phyloP scores from a whole-genome alignment of 2,113 vertebrate genomes.

The Stegastes partitus region DNA sequence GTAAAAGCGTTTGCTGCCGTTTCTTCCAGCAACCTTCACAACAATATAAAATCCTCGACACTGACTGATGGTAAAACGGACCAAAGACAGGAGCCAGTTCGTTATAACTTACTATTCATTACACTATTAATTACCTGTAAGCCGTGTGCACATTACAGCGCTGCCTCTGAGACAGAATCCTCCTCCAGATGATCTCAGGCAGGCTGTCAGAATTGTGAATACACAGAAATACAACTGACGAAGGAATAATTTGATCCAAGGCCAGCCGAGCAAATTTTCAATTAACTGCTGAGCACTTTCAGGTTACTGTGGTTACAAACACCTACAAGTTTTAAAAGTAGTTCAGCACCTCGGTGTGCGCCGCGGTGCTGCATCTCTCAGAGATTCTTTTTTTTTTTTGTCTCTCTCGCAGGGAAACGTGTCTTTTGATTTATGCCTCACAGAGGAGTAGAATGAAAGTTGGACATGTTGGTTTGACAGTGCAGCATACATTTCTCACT shows the following conservation, averaged over 20 bases:
- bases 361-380: background rate
- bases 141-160: slow-evolving; percentile 19
- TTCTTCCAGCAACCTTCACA: too few species aligned
- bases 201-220: background rate
- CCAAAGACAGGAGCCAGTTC: too few species aligned
- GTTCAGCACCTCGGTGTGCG: background rate
- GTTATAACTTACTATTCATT: background rate
- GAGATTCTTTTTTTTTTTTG: background rate
- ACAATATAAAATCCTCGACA: too few species aligned
- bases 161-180: background rate
- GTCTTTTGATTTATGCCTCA: background rate
- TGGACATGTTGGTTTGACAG: background rate
- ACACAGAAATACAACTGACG: slow-evolving; percentile 1
- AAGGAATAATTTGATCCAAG: slow-evolving; percentile 11
- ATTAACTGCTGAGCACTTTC: background rate
- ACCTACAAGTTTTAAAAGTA: slow-evolving; percentile 21
- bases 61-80: too few species aligned
- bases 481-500: background rate
- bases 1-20: background rate
- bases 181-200: slow-evolving; percentile 3
- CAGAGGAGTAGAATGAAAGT: background rate
- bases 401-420: background rate
- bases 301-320: slow-evolving; percentile 33
- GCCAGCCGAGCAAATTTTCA: slow-evolving; percentile 27
- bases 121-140: background rate